A percentile compares a stretch with the other conserved stretches of the same genome.
These are phyloP conservation scores for Lampris incognitus DNA, from an alignment of 2,113 vertebrate genomes.

Conservation along the genomic window DNA sequence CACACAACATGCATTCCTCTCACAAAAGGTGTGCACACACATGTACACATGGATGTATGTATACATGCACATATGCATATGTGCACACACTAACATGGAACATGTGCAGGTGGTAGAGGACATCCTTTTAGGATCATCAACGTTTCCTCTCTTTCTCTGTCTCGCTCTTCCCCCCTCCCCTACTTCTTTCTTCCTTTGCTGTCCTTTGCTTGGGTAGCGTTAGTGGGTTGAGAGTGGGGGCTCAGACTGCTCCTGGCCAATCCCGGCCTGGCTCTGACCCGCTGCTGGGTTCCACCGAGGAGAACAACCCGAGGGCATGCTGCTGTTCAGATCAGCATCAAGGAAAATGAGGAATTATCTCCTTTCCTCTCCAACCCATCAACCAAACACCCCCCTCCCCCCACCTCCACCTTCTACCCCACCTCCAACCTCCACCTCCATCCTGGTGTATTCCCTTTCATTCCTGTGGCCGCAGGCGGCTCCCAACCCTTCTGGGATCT, in stretches of 20 bases:
- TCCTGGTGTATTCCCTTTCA: too few species aligned
- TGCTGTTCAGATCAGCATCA: conserved; percentile 54
- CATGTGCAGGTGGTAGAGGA: too few species aligned
- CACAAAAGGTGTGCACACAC: too few species aligned
- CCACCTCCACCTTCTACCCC: not conserved
- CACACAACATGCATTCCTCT: too few species aligned
- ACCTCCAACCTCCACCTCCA: not conserved
- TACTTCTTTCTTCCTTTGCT: conserved; percentile 15
- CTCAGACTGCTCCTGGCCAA: too few species aligned
- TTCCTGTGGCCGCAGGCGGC: conserved; percentile 40
- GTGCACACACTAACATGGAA: too few species aligned
- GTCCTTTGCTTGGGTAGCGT: not conserved
- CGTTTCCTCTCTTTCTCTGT: conserved; percentile 1
- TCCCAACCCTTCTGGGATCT: conserved; percentile 33
- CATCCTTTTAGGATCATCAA: too few species aligned
- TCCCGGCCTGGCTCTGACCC: conserved; percentile 8
- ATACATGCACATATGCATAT: too few species aligned
- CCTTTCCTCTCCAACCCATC: not conserved
- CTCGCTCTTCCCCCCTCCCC: conserved; percentile 25
- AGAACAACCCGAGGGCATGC: conserved; percentile 27
- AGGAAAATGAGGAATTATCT: conserved; percentile 56
- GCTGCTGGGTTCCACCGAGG: conserved; percentile 51
- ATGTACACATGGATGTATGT: too few species aligned
- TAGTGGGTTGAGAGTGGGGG: too few species aligned
- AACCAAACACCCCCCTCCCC: not conserved